Base-by-base conservation (phyloP, 1,140 invertebrate species). In the Brachionus manjavacas region DNA sequence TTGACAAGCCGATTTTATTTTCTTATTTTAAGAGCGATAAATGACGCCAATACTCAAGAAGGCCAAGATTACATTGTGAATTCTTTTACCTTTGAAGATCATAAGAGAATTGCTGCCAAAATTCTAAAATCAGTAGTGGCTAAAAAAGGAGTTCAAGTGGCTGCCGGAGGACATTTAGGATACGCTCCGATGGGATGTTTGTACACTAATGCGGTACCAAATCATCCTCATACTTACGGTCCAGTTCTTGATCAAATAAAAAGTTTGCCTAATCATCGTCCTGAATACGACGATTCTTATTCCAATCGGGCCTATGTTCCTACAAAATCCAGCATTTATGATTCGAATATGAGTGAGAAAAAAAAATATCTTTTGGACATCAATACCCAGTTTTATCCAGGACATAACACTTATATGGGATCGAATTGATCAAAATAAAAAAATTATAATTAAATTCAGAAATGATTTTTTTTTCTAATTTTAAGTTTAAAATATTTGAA, bases 11-110 rank as follows among this genome's bases (percentile, higher is more conserved):
- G 12, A 79, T 14, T 14, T 55, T 79, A 14, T 64, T 23, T 16
- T 8, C 35, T 83, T 66, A 49, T 66, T 14, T 49, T 14, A 20
- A 83, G 81, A 49, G 81, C 81, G 12, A 46, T 83, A 14, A 83
- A 72, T 20, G 81, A 83, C 49, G 81, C 81, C 3, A n/a, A 83
- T 70, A 83, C 64, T n/a, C 81, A 83, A 70, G 81, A 83, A 72
- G 81, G 81, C n/a, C 43, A 49, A 39, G 81, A 83, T 83, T 72
- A 83, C 16, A 83, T 83, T 41, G 41, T 83, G 9, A 70, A 68
- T 14, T n/a, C 60, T n/a, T 83, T 83, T 70, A 16, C 64, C 28
- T 83, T 70, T 83, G 31, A 46, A n/a, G 81, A 83, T 11, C 41
- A 83, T 39, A 83, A 83, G 52, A 35, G 23, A 55, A 83, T 68